These are phyloP conservation scores for Chloroceryle amazona DNA, from an alignment of 2,797 vertebrate genomes.

Conservation along the genomic window DNA sequence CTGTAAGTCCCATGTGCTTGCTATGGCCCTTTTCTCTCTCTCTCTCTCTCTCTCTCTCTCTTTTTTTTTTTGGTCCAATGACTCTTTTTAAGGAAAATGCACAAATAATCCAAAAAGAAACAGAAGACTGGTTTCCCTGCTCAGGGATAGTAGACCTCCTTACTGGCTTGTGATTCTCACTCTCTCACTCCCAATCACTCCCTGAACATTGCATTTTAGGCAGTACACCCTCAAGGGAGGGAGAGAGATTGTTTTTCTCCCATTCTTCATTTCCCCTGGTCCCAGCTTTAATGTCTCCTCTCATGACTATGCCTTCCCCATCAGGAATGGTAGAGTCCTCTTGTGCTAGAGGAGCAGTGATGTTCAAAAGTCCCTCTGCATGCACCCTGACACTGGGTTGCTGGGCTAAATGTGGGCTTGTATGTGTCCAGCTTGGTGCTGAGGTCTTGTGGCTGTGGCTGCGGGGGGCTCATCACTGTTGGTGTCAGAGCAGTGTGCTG, in stretches of 20 bases:
- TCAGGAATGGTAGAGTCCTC: neutral
- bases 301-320: neutral
- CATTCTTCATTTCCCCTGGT: neutral
- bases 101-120: neutral
- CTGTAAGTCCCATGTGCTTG: neutral
- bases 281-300: neutral
- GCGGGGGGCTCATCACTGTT: neutral
- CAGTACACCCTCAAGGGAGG: neutral
- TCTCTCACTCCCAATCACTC: neutral
- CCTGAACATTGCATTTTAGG: neutral
- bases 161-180: neutral
- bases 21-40: neutral
- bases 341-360: neutral
- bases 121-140: neutral
- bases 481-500: neutral
- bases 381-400: accelerated
- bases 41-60: too few relatives aligned
- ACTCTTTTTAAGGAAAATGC: neutral
- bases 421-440: accelerated
- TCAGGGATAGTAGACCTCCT: neutral
- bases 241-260: neutral
- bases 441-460: neutral
- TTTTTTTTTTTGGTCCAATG: neutral
- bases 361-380: neutral
- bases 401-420: neutral